Evolutionary conservation across 2,113 vertebrate species (phyloP).

Genomic region (Oriolus oriolus): DNA sequence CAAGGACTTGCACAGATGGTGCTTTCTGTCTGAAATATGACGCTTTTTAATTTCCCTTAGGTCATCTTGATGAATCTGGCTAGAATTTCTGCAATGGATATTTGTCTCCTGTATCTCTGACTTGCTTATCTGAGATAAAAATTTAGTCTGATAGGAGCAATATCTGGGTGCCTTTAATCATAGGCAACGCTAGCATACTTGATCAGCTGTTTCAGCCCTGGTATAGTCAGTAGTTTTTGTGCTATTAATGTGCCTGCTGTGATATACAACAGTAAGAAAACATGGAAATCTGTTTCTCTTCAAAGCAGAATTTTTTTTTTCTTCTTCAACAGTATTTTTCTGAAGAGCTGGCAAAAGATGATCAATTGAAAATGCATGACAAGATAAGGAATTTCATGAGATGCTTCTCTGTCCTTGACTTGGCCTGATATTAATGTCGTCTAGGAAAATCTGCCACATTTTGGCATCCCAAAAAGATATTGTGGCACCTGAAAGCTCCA

Average conservation of each 20-base stretch:
- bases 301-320: not conserved
- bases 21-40: slow-evolving; percentile 48
- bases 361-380: not conserved
- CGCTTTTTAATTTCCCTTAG: slow-evolving; percentile 36
- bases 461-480: not conserved
- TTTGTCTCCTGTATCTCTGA: not conserved
- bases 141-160: not conserved
- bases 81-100: slow-evolving; percentile 1
- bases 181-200: not conserved
- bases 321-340: not conserved
- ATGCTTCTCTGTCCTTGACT: not conserved
- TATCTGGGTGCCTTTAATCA: not conserved
- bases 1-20: slow-evolving; percentile 48
- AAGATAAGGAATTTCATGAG: not conserved
- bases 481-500: not conserved
- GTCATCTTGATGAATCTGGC: not conserved
- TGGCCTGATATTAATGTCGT: not conserved
- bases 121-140: slow-evolving; percentile 10
- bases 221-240: not conserved
- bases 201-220: not conserved
- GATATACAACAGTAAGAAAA: not conserved
- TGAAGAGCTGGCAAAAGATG: not conserved
- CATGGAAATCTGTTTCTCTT: not conserved
- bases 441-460: not conserved
- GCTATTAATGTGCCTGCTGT: not conserved